Percentiles rank a stretch among this genome's conserved stretches.
phyloP scores from a whole-genome alignment of 1,140 invertebrate genomes.

The Orchesella cincta region DNA sequence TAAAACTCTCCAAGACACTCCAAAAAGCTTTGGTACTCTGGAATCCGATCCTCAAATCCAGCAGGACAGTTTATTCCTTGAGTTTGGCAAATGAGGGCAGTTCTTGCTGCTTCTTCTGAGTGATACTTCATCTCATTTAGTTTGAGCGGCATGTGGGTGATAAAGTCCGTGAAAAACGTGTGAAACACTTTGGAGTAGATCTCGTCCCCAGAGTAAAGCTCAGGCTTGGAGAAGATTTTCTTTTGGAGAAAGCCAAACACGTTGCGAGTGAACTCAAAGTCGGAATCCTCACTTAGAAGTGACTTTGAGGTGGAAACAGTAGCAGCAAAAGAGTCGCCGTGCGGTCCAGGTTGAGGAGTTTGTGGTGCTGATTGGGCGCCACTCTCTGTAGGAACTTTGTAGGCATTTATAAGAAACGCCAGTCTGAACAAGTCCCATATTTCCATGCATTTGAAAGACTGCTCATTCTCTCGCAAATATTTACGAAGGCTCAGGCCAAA shows the following conservation, averaged over 20 bases:
- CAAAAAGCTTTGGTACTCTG: constrained; percentile 47
- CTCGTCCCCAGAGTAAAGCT: constrained; percentile 32
- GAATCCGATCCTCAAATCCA: constrained; percentile 24
- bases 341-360: no score
- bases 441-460: constrained; percentile 39
- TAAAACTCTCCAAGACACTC: constrained; percentile 45
- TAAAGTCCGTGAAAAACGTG: constrained; percentile 85
- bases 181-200: constrained; percentile 75
- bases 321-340: background rate
- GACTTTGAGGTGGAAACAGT: no score
- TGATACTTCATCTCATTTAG: constrained; percentile 71
- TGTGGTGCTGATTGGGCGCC: background rate
- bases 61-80: constrained; percentile 43
- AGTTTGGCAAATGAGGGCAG: constrained; percentile 70
- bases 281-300: constrained; percentile 41
- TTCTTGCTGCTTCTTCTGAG: constrained; percentile 85
- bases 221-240: constrained; percentile 35
- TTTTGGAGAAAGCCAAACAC: constrained; percentile 44
- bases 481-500: constrained; percentile 42
- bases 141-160: constrained; percentile 88
- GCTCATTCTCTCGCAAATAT: constrained; percentile 38
- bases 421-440: constrained; percentile 41
- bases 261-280: constrained; percentile 46
- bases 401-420: constrained; percentile 30
- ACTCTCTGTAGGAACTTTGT: constrained; percentile 4